Percentiles rank a stretch among this genome's conserved stretches.
These are phyloP conservation scores for Andrena flavipes DNA, from an alignment of 2,888 invertebrate species.

Conservation along the genomic window DNA sequence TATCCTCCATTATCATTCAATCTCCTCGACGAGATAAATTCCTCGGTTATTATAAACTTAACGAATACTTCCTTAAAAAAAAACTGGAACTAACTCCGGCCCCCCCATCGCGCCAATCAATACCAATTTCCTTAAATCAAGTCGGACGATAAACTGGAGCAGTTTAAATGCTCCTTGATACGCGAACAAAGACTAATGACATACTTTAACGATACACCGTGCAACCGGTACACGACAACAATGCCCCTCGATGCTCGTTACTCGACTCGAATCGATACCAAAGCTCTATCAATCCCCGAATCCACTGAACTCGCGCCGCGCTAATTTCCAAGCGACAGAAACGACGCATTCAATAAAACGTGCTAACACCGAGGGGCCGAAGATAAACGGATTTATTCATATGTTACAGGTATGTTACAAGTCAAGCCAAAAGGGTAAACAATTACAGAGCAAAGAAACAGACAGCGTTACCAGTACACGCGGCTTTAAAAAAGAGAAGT, in stretches of 20 bases:
- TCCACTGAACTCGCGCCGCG: neutral
- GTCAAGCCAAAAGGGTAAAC: slow-evolving; percentile 9
- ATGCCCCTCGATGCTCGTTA: slow-evolving; percentile 9
- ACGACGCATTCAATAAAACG: neutral
- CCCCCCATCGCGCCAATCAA: slow-evolving; percentile 50
- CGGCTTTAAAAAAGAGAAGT: neutral
- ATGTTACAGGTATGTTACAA: neutral
- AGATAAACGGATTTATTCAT: neutral
- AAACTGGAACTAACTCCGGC: slow-evolving; percentile 24
- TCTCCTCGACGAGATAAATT: neutral
- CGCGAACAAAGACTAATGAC: slow-evolving; percentile 46
- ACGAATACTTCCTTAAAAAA: slow-evolving; percentile 53
- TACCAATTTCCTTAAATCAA: slow-evolving; percentile 58
- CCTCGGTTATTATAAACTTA: slow-evolving; percentile 39
- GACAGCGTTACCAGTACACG: neutral
- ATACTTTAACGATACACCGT: slow-evolving; percentile 20
- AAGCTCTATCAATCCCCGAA: neutral
- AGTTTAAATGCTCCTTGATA: slow-evolving; percentile 53
- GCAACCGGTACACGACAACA: slow-evolving; percentile 5
- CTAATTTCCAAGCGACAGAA: neutral
- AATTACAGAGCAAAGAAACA: neutral
- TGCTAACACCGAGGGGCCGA: neutral
- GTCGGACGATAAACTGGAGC: slow-evolving; percentile 40
- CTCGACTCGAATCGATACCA: neutral
- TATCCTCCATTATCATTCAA: slow-evolving; percentile 7